A percentile compares a stretch with the other conserved stretches of the same genome.
Evolutionary conservation across 1,140 invertebrate species (phyloP).

Genomic region (Neomicropteryx cornuta): DNA sequence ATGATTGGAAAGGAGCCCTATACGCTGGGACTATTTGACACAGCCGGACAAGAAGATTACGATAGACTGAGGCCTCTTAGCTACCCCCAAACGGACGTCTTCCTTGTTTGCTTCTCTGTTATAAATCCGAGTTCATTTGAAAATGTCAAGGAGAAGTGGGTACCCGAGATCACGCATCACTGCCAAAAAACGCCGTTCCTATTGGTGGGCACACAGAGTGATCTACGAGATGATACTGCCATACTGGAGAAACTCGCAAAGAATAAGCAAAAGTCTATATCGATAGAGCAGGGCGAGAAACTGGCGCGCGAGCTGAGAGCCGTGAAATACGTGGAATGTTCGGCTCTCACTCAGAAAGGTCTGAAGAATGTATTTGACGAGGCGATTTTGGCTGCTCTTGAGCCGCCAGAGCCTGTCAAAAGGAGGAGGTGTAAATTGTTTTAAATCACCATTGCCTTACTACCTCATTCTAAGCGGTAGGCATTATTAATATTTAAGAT

Average conservation of each 20-base stretch:
- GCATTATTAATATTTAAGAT: too few species aligned
- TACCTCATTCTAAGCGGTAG: too few species aligned
- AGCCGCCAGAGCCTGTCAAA: conserved; percentile 82
- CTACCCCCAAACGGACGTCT: conserved; percentile 26
- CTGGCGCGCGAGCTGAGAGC: conserved; percentile 91
- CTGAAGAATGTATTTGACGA: conserved; percentile 98
- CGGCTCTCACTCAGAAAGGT: conserved; percentile 91
- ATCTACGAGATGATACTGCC: conserved; percentile 83
- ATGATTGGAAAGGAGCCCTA: conserved; percentile 72
- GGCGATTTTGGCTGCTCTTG: conserved; percentile 89
- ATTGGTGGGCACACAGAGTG: conserved; percentile 90
- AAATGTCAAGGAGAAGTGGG: conserved; percentile 75
- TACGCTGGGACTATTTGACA: conserved; percentile 62
- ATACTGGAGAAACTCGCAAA: conserved; percentile 92
- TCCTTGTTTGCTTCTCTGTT: conserved; percentile 41
- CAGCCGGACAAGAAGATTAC: conserved; percentile 26
- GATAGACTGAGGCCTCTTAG: conserved; percentile 34
- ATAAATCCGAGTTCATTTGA: conserved; percentile 39
- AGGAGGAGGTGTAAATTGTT: conserved; percentile 77
- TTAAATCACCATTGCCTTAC: too few species aligned
- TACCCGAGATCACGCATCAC: conserved; percentile 95
- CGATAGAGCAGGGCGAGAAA: conserved; percentile 84
- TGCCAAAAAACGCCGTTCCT: conserved; percentile 94
- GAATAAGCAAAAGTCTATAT: conserved; percentile 92
- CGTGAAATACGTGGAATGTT: conserved; percentile 97